phyloP scores from a whole-genome alignment of 2,113 vertebrate species.

The Oceanites oceanicus region DNA sequence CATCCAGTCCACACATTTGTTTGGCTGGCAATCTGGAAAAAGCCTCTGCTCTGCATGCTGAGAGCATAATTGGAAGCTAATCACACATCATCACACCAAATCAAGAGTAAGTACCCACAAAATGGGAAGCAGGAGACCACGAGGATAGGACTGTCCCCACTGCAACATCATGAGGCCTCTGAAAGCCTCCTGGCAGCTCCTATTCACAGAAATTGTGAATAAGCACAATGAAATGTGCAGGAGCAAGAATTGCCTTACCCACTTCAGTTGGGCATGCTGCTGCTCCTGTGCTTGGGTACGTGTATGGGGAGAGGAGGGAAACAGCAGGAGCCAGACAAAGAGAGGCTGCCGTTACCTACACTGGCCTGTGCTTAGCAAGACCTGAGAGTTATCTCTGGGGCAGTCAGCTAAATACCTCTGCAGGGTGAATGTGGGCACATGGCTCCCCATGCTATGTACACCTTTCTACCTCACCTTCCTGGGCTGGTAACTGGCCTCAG shows the following conservation, averaged over 20 bases:
- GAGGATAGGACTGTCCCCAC: neutral
- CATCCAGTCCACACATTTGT: neutral
- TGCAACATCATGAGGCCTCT: neutral
- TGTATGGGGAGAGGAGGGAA: neutral
- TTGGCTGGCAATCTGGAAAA: neutral
- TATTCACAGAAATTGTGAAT: neutral
- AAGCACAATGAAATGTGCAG: neutral
- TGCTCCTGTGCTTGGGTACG: accelerated
- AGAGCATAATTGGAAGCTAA: neutral
- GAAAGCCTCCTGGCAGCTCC: neutral
- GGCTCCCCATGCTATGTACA: neutral
- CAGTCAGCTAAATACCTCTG: neutral
- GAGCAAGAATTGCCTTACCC: neutral
- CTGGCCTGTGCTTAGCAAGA: neutral
- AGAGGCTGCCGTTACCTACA: neutral
- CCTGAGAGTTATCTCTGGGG: too few species aligned
- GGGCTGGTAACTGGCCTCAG: neutral
- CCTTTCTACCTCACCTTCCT: neutral
- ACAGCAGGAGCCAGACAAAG: neutral
- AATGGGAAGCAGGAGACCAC: neutral
- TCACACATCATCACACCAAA: neutral
- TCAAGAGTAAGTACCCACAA: neutral
- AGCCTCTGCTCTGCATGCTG: neutral
- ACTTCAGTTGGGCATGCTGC: neutral
- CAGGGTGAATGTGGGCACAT: neutral